Percentiles rank a stretch among this genome's conserved stretches.
Conservation (phyloP, 2,113 vertebrate genomes). For the Progne subis region DNA sequence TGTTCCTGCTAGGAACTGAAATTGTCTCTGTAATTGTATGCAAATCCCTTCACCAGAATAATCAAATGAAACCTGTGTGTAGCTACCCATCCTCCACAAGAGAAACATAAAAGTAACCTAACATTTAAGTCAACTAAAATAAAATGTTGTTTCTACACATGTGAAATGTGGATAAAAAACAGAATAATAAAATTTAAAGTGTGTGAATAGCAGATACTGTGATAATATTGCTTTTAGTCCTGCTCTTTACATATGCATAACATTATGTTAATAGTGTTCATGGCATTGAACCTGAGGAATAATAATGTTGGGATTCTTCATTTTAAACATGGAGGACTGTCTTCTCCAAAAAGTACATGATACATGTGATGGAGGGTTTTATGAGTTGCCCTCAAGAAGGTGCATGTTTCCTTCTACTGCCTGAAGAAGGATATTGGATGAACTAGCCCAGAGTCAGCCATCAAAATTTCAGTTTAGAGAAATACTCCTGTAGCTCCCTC, state of each 20-base stretch:
- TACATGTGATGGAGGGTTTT: background rate
- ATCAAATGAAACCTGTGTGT: slow-evolving; percentile 57
- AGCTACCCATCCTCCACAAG: slow-evolving; percentile 12
- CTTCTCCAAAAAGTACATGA: background rate
- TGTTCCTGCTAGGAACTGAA: slow-evolving; percentile 68
- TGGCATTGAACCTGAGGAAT: background rate
- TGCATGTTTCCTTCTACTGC: background rate
- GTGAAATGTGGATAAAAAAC: slow-evolving; percentile 30
- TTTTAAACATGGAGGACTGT: background rate
- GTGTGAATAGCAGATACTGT: background rate
- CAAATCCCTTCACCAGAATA: slow-evolving; percentile 69
- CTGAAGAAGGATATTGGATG: background rate
- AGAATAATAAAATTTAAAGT: slow-evolving; percentile 33
- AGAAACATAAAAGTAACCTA: slow-evolving; percentile 52
- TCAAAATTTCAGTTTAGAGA: background rate
- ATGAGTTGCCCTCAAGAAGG: background rate
- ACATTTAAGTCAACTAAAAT: slow-evolving; percentile 54
- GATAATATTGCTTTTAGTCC: background rate
- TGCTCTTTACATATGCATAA: background rate
- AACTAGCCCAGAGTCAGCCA: background rate
- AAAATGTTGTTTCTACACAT: slow-evolving; percentile 24
- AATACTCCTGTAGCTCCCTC: background rate
- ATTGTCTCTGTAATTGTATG: slow-evolving; percentile 75
- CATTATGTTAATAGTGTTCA: background rate
- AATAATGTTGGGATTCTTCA: background rate